Evolutionary conservation across 1,140 invertebrate genomes (phyloP), one percentile per base, ranked within the genome.

Genomic region (Drosophila rufa): DNA sequence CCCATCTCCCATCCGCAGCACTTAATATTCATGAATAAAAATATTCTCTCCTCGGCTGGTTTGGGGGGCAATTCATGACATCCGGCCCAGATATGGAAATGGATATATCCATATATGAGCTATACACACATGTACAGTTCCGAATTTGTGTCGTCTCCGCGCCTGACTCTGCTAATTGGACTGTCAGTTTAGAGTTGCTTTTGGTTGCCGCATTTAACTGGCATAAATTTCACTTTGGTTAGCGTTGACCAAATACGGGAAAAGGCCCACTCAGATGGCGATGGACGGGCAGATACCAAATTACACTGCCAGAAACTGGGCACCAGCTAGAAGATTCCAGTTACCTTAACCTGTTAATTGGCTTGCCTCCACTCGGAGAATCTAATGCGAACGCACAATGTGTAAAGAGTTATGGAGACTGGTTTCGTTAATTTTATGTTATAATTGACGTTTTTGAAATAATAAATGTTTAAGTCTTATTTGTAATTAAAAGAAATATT

Each of bases 111-210:
- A 78, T 62, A 79, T 79, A 50, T 22, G 15, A 25, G 36, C 14
- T 22, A 27, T 38, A 46, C 61, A 45, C 57, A 56, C 36, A 69
- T 66, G 42, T 51, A 50, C 30, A 30, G 59, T 9, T 1, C 45
- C 59, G n/a, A 55, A 70, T 45, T 43, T 80, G 56, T 68, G 27
- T 67, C 48, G 56, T 75, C 40, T 76, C 50, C 71, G 47, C 68
- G 62, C 66, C 82, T 73, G 75, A 78, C 78, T 79, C 70, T 91
- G 84, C 89, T 91, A 91, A 91, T 91, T 91, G 87, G 89, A 82
- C 81, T 91, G 89, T 91, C 89, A 91, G 71, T 62, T 89, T 56
- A 27, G 75, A 78, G 48, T 14, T 70, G 75, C 65, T 47, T 80
- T 87, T 84, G 85, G 78, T 75, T 84, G 80, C 62, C 47, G 64